Base-by-base conservation (phyloP, 53 echinoderm and acorn worm species). In the Antedon mediterranea region DNA sequence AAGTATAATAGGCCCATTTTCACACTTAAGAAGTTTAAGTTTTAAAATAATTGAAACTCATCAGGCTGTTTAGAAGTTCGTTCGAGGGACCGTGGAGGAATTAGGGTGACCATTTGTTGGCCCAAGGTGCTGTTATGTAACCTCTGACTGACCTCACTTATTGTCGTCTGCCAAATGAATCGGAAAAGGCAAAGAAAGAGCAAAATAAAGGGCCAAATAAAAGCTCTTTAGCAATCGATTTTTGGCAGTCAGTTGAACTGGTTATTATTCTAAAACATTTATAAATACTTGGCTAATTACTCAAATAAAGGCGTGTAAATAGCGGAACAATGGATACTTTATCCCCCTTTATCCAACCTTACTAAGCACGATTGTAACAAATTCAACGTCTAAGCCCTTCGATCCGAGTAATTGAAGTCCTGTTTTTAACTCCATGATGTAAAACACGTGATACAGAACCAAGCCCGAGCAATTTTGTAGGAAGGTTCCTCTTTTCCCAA, bases 11-110 rank as follows among this genome's bases (percentile, higher is more conserved):
- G 34, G 28, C 32, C 23, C 20, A 76, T 33, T 76, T 33, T 33
- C 34, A 76, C 29, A 33, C 32, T 76, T 33, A 20, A 14, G 2
- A 57, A 6, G 28, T 23, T 4, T 32, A 74, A 74, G 31, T 33
- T 29, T 76, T 76, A 76, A 76, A 76, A 76, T 76, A 76, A 76
- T 76, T 76, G 34, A 26, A 57, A 57, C 23, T 8, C 57, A 57
- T 57, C 23, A 23, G 41, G n/a, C n/a, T 41, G 41, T 41, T 5
- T 5, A 41, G 5, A 13, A 57, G 23, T 57, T 57, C 57, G 23
- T 57, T 57, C 57, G 57, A 23, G 57, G 11, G 20, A 23, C 11
- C 20, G 57, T 8, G 23, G 57, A 57, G 26, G 57, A 57, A 57
- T 37, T 37, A 37, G 37, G 11, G 11, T n/a, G 37, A 37, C 37